Evolutionary conservation across 2,888 invertebrate species (phyloP), one percentile per base, ranked within the genome.

Genomic region (Drosophila neutralis): DNA sequence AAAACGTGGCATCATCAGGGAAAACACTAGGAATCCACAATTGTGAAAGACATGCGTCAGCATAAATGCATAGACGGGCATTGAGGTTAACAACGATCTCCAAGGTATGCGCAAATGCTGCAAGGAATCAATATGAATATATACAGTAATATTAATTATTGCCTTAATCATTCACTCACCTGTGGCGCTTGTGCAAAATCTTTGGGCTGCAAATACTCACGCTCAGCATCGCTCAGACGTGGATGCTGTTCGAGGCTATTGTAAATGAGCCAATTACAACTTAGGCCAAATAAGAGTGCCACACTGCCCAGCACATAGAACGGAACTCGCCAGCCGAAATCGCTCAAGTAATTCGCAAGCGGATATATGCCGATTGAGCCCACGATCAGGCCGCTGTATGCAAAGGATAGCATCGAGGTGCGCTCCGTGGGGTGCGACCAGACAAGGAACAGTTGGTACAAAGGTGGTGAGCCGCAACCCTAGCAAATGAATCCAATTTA

Each of bases 251-350:
- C 92, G 2, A 95, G 94, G 21, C 92, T 93, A 73, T 95, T 94
- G 78, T 94, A 94, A 33, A 94, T 93, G 5, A 92, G 74, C 86
- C 88, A 91, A 13, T 81, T 73, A 15, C 87, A 91, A 7, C 68
- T 42, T 4, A 91, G 69, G 7, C 91, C 91, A 53, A 85, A 90
- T 0, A 82, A 0, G 0, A 91, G 93, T 87, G 90, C 10, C 52
- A 87, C 63, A 45, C 70, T 60, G 40, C 90, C 92, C 31, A 95
- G 91, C 13, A 94, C 91, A 89, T 95, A 95, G 91, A 95, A 95
- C 7, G 95, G 94, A 13, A 94, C 93, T 2, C 94, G 94, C 95
- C 95, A 95, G 18, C 95, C 95, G 64, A 93, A 93, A 69, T 94
- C 92, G 85, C 95, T 95, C 10, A 96, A 89, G 24, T 94, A 92